Evolutionary conservation across 2,888 invertebrate species (phyloP).

Genomic region (Drosophila peninsularis): DNA sequence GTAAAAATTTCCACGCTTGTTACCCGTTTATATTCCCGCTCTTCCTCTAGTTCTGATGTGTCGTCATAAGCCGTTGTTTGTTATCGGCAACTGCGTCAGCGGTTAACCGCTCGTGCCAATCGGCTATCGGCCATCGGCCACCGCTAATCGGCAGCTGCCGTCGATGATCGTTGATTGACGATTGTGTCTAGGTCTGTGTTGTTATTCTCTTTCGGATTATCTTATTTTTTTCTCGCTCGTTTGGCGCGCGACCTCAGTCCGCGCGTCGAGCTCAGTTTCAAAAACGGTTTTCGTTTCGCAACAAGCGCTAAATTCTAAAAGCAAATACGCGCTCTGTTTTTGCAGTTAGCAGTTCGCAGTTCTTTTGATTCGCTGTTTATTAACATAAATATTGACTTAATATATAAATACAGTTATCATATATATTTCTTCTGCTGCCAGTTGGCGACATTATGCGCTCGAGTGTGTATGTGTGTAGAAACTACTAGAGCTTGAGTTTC

Average conservation of each 20-base stretch:
- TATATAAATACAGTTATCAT: slow-evolving; percentile 57
- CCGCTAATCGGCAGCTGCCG: slow-evolving; percentile 22
- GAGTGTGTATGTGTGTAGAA: slow-evolving; percentile 42
- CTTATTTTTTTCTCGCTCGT: slow-evolving; percentile 19
- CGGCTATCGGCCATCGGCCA: slow-evolving; percentile 15
- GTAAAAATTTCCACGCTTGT: slow-evolving; percentile 55
- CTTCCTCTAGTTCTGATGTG: slow-evolving; percentile 3
- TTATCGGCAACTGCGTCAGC: slow-evolving; percentile 39
- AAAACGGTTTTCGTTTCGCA: slow-evolving; percentile 73
- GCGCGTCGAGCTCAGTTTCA: slow-evolving; percentile 50
- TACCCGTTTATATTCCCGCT: not conserved
- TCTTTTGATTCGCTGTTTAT: slow-evolving; percentile 67
- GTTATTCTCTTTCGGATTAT: slow-evolving; percentile 1
- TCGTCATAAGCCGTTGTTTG: slow-evolving; percentile 1
- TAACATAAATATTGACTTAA: slow-evolving; percentile 68
- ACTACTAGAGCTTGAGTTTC: slow-evolving; percentile 62
- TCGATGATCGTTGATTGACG: slow-evolving; percentile 31
- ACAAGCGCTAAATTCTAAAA: slow-evolving; percentile 69
- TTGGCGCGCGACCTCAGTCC: slow-evolving; percentile 60
- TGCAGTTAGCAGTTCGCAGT: slow-evolving; percentile 64
- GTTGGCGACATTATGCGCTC: slow-evolving; percentile 49
- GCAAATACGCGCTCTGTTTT: slow-evolving; percentile 67
- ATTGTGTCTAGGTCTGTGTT: slow-evolving; percentile 40
- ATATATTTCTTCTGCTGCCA: slow-evolving; percentile 47
- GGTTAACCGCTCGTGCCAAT: slow-evolving; percentile 24